Base-by-base conservation (phyloP, 1,140 invertebrate genomes). In the Macrotrachela quadricornifera region DNA sequence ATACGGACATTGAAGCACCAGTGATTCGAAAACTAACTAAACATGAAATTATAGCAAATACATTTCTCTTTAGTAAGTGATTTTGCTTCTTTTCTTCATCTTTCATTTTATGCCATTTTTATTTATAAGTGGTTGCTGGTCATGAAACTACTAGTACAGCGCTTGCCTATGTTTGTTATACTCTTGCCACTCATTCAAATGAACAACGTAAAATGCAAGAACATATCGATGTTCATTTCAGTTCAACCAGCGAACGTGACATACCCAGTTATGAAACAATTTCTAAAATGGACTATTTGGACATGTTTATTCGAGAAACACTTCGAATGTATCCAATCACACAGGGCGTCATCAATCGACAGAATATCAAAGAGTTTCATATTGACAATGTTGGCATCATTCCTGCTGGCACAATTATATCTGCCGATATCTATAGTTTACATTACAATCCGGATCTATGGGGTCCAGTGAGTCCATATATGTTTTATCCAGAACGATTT, bases 101-200 rank as follows among this genome's bases (percentile, higher is more conserved):
- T 4, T 4, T 30, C 3, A 4, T 30, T 30, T 30, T 30, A 16
- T 56, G 60, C 12, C 61, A 65, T 36, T 58, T 8, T 30, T 30
- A 2, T 30, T 8, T 30, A n/a, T 67, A 67, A 50, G 54, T 67
- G 13, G 45, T 68, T 49, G 65, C 64, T 18, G 66, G 66, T 0
- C 67, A 64, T 49, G 66, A 68, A 54, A 75, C 74, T 2, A 74
- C 71, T 0, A 67, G 72, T 43, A 71, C 64, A 6, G 61, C 69
- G 0, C 51, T 76, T 8, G 62, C 64, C 10, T 74, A 67, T 57
- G 61, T 68, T 12, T 61, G 68, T 49, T 73, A 72, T 57, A 62
- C 71, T 55, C 62, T 76, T 52, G 65, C 72, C 10, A 60, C 57
- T 10, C 66, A 75, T 61, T 70, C 61, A 17, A 62, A 73, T 13